These are phyloP conservation scores for Idaea aversata DNA, from an alignment of 2,888 invertebrate genomes.

Conservation along the genomic window DNA sequence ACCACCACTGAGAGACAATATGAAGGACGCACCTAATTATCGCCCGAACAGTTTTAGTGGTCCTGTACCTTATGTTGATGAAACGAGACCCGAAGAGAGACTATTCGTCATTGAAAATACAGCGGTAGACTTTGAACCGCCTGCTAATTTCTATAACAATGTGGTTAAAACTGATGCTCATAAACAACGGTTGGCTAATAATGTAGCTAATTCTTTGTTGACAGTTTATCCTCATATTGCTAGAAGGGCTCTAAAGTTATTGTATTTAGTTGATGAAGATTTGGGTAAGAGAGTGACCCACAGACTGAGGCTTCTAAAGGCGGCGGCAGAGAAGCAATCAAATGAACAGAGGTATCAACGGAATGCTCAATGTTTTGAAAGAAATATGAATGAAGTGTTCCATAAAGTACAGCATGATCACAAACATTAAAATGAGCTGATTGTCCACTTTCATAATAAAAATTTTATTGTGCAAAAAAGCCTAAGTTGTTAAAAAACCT, in stretches of 20 bases:
- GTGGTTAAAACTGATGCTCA: slow-evolving; percentile 75
- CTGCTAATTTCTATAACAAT: not conserved
- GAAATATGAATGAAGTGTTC: slow-evolving; percentile 7
- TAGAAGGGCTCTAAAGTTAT: slow-evolving; percentile 87
- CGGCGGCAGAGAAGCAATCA: slow-evolving; percentile 8
- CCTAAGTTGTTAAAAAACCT: too few relatives aligned
- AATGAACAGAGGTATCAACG: slow-evolving; percentile 10
- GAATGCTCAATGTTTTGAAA: slow-evolving; percentile 20
- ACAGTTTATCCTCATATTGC: slow-evolving; percentile 41
- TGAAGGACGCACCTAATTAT: slow-evolving; percentile 92
- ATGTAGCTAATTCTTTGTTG: not conserved
- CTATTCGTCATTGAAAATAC: not conserved
- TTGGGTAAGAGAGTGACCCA: slow-evolving; percentile 83
- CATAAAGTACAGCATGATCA: slow-evolving; percentile 7
- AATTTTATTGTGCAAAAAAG: too few relatives aligned
- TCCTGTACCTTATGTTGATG: slow-evolving; percentile 82
- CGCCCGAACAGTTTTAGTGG: slow-evolving; percentile 95
- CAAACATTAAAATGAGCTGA: not conserved
- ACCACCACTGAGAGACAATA: slow-evolving; percentile 85
- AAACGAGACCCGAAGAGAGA: slow-evolving; percentile 51
- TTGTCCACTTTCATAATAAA: not conserved
- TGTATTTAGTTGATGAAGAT: slow-evolving; percentile 86
- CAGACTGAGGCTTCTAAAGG: slow-evolving; percentile 19
- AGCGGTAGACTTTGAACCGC: not conserved
- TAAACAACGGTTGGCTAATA: slow-evolving; percentile 25